Percentiles rank a stretch among this genome's conserved stretches.
Evolutionary conservation across 1,140 invertebrate genomes (phyloP).

Genomic region (Leucophenga varia): DNA sequence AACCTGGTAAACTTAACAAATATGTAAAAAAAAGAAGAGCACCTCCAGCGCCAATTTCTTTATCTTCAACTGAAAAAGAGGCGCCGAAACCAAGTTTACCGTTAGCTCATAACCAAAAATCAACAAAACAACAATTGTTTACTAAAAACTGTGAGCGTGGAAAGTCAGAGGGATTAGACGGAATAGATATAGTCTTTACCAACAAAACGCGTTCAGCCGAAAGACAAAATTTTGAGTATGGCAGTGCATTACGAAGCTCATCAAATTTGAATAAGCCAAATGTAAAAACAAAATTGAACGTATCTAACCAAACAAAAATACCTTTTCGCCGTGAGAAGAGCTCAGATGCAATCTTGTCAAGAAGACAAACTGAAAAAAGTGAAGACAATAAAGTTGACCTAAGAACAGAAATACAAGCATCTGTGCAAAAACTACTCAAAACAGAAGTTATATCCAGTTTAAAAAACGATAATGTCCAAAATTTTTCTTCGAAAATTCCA

Average conservation of each 20-base stretch:
- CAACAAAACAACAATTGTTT: not conserved
- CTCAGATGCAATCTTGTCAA: conserved; percentile 25
- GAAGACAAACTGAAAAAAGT: conserved; percentile 12
- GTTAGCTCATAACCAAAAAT: not conserved
- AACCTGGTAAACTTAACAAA: conserved; percentile 21
- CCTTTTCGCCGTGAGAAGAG: conserved; percentile 27
- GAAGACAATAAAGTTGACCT: not conserved
- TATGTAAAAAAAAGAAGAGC: conserved; percentile 33
- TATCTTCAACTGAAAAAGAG: not conserved
- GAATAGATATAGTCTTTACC: too few species aligned
- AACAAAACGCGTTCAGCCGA: conserved; percentile 1
- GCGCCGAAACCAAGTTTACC: too few species aligned
- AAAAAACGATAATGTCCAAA: conserved; percentile 47
- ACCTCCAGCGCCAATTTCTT: conserved; percentile 17
- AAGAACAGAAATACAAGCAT: conserved; percentile 1
- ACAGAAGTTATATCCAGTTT: too few species aligned
- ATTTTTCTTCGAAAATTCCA: conserved; percentile 51
- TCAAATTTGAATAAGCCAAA: not conserved
- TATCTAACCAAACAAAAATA: not conserved
- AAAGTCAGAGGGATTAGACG: too few species aligned
- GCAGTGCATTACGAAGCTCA: conserved; percentile 10
- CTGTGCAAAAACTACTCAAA: not conserved
- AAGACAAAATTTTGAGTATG: conserved; percentile 15
- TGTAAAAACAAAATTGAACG: too few species aligned
- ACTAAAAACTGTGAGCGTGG: conserved; percentile 1